Base-by-base conservation (phyloP, 2,888 invertebrate species). In the Phoronis australis region DNA sequence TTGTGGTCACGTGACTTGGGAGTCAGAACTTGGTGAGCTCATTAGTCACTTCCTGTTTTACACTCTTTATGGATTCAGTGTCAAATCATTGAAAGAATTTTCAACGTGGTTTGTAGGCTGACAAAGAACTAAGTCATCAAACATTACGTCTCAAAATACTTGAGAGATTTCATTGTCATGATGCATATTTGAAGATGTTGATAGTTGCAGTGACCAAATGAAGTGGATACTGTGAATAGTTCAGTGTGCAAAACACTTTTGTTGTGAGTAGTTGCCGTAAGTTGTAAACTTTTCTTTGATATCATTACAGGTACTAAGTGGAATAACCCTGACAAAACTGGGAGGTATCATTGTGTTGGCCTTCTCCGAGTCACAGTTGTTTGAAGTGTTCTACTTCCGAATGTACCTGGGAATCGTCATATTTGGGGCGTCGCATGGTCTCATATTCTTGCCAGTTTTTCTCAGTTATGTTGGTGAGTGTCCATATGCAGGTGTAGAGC, bases 381-480 rank as follows among this genome's bases (percentile, higher is more conserved):
- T 99, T 82, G 85, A 89, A 78, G 77, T 82, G 23, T 94, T 91
- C 80, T 95, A 94, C 82, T 95, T 94, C 82, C 85, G 93, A 60
- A 94, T 96, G 92, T 99, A 97, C 79, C 82, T 99, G 72, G 93
- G 95, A 50, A 99, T 99, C 66, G 97, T 99, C 47, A 71, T 97
- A 52, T 88, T 93, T 76, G 99, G 99, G 47, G 97, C 97, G 6
- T 86, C 92, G 4, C 97, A 99, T 78, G 97, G 97, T 20, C 85
- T 99, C 54, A 87, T 99, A 70, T 96, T 99, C 82, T 82, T 99
- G 63, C 99, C 99, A 6, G 96, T 99, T 53, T 83, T 99, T 68
- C 86, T 99, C 65, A 94, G 93, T 79, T 95, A 92, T 83, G 87
- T 94, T 76, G 97, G 97, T 72, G 57, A 62, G 68, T 59, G 18